These are phyloP conservation scores for Spongilla lacustris DNA, from an alignment of 37 sponge, comb jelly and placozoan species.

Conservation along the genomic window DNA sequence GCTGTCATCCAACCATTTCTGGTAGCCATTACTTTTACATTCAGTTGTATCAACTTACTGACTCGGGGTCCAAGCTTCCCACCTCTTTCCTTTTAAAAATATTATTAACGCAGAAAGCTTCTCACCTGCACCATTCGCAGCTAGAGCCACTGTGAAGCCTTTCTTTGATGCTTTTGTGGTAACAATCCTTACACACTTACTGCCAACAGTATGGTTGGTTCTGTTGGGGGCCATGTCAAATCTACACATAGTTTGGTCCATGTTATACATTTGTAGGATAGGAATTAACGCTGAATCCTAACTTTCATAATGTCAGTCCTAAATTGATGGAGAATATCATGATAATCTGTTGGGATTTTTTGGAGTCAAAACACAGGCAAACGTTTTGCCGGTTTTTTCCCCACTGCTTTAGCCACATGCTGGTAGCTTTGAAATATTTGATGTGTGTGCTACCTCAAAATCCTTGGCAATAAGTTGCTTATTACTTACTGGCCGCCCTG, in stretches of 20 bases:
- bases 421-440: conserved; percentile 8
- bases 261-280: conserved; percentile 5
- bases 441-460: neutral
- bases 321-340: conserved; percentile 14
- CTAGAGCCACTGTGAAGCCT: conserved; percentile 47
- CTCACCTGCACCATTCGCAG: conserved; percentile 14
- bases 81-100: conserved; percentile 26
- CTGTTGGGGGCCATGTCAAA: conserved; percentile 7
- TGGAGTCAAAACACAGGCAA: conserved; percentile 15
- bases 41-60: neutral
- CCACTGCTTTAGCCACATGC: conserved; percentile 22
- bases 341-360: conserved; percentile 25
- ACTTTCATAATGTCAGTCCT: neutral
- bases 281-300: too few species aligned
- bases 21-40: conserved; percentile 21
- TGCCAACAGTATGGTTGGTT: neutral
- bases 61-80: conserved; percentile 20
- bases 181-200: neutral
- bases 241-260: conserved; percentile 49
- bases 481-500: conserved; percentile 14
- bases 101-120: conserved; percentile 29
- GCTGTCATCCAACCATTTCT: conserved; percentile 32
- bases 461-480: neutral
- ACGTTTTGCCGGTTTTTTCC: neutral
- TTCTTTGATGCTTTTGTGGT: conserved; percentile 31